Evolutionary conservation across 1,140 invertebrate species (phyloP), one percentile per base, ranked within the genome.

Genomic region (Drosophila busckii): DNA sequence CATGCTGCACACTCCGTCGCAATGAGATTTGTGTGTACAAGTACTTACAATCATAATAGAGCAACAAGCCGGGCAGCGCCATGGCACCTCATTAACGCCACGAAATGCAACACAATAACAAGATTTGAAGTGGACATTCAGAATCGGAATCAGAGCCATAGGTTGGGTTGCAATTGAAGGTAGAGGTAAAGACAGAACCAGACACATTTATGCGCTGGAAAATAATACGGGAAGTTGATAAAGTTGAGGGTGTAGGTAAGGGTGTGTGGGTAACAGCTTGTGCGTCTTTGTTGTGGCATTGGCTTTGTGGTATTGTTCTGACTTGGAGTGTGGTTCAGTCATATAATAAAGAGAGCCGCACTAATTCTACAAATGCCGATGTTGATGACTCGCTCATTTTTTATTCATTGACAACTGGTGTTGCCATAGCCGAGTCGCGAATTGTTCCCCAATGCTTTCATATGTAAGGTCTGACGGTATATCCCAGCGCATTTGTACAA

Each of bases 41-140:
- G 17, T 7, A 26, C 19, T 8, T n/a, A 13, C 15, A 28, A 28
- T 16, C 13, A 35, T 16, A 32, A 12, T 4, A 54, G 38, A 48
- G 29, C 28, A 25, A 15, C 16, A 8, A 44, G n/a, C 5, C 13
- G n/a, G n/a, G 19, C 22, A 9, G 25, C n/a, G n/a, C n/a, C n/a
- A n/a, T 23, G 31, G 68, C 52, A 66, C 38, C 75, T 80, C 75
- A 80, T 80, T 82, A 80, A 61, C 73, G 64, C 64, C 35, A 35
- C 49, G 49, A 70, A 75, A 75, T 46, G 44, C 26, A 56, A 65
- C 69, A 80, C 64, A 80, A 75, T 82, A 40, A 59, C 29, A 53
- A 70, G 34, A 37, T 69, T 65, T 80, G 28, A 75, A 80, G 75
- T 70, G 53, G 60, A 73, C 63, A 41, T 65, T 60, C 40, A 60